Evolutionary conservation across 2,797 vertebrate species (phyloP), one percentile per base, ranked within the genome.

Genomic region (Valencia hispanica): DNA sequence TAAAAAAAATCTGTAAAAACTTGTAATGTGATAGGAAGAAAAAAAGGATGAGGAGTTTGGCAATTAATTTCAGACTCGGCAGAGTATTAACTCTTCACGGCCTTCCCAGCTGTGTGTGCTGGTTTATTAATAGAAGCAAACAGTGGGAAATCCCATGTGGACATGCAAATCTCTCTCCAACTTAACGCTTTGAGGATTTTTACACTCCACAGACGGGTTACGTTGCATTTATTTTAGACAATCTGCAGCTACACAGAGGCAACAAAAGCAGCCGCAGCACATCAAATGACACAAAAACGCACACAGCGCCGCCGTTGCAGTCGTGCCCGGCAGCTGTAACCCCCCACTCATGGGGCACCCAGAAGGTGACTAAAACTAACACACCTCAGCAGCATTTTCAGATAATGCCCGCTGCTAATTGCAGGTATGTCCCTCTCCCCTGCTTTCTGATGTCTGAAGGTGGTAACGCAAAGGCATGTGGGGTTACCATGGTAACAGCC

Each of bases 401-500:
- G 47, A 70, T 20, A 59, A 48, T 4, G 57, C 41, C 66, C 55
- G 70, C 74, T 20, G n/a, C 68, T 81, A 55, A 77, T 70, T 43
- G 57, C 66, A 79, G 55, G 30, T 43, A 39, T 74, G 77, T 30
- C 32, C 47, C 43, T 50, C 36, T n/a, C 55, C 78, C 69, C 66
- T 25, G 61, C 55, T 66, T 87, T 34, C 66, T 73, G 78, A 81
- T 79, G 79, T 79, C 81, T 66, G 55, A 86, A 87, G 81, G 70
- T 77, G 72, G 77, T 68, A 59, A 83, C 76, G 84, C 87, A 79
- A 86, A 80, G 88, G 86, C 86, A 93, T 79, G 87, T 36, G 0
- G 55, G 63, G 88, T 93, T 91, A 79, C 85, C 78, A 84, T 78
- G 82, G 88, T 27, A 89, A 91, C 90, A 72, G 80, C 43, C 41